Evolutionary conservation across 1,140 invertebrate genomes (phyloP).

Genomic region (Lepidotrigona ventralis): DNA sequence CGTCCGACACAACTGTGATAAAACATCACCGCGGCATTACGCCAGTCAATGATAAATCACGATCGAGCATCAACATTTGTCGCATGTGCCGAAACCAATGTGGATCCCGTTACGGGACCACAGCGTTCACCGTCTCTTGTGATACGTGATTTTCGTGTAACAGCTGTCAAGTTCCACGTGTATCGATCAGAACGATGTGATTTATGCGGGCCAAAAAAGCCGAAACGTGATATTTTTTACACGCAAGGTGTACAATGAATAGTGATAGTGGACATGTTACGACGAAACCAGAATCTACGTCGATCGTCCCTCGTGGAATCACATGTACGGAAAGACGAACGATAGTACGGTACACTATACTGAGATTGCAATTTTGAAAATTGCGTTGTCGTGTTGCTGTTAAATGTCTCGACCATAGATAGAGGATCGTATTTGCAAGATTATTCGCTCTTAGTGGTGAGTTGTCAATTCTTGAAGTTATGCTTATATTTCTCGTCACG

Average conservation of each 20-base stretch:
- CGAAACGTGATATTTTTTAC: background rate
- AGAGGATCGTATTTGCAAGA: background rate
- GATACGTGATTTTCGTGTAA: constrained; percentile 1
- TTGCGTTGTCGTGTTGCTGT: background rate
- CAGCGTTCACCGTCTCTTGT: background rate
- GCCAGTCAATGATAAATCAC: constrained; percentile 4
- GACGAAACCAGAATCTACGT: accelerated
- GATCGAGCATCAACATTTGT: background rate
- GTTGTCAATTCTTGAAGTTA: background rate
- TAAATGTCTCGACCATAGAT: accelerated
- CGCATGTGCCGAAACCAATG: background rate
- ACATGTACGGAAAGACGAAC: background rate
- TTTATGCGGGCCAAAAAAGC: too few species aligned
- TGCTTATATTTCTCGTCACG: background rate
- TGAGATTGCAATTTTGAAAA: background rate
- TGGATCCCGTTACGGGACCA: background rate
- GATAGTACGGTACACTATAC: background rate
- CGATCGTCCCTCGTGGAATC: background rate
- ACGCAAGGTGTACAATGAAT: too few species aligned
- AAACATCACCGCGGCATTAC: background rate
- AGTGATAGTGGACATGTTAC: background rate
- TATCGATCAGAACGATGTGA: background rate
- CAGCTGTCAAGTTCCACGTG: constrained; percentile 1
- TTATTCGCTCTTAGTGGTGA: background rate
- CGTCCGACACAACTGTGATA: constrained; percentile 11